A percentile compares a stretch with the other conserved stretches of the same genome.
Conservation (phyloP, 2,888 invertebrate species). For the Amphiduros pacificus region DNA sequence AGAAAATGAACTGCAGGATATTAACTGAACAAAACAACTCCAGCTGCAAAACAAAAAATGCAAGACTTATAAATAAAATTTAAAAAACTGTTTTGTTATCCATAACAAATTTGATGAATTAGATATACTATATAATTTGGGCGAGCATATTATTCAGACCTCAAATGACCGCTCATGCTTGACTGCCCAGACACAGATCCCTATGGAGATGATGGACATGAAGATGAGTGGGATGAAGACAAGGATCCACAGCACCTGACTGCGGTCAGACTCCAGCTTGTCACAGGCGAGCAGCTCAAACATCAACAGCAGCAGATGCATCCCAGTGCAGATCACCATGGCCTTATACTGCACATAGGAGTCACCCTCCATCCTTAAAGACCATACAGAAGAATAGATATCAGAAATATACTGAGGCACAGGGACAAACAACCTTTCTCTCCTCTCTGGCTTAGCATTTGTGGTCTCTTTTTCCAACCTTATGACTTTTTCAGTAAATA, state of each 20-base stretch:
- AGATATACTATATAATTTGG: neutral
- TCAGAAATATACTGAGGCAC: too few species aligned
- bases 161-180: constrained; percentile 98
- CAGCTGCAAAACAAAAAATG: constrained; percentile 69
- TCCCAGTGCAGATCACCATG: constrained; percentile 92
- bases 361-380: constrained; percentile 83
- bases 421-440: too few species aligned
- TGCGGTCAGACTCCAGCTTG: constrained; percentile 83
- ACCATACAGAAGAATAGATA: too few species aligned
- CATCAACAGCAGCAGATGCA: constrained; percentile 92
- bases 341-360: constrained; percentile 97
- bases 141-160: constrained; percentile 62
- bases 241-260: constrained; percentile 65
- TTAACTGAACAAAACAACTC: constrained; percentile 97
- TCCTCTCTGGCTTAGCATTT: too few species aligned
- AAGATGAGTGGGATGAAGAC: constrained; percentile 87
- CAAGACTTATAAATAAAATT: too few species aligned
- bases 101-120: too few species aligned
- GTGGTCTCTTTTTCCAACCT: too few species aligned
- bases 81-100: too few species aligned
- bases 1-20: constrained; percentile 94
- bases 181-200: constrained; percentile 96
- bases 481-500: too few species aligned
- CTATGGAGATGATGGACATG: constrained; percentile 93
- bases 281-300: constrained; percentile 96